These are phyloP conservation scores for Latrodectus hesperus DNA, from an alignment of 2,888 invertebrate genomes.

Conservation along the genomic window DNA sequence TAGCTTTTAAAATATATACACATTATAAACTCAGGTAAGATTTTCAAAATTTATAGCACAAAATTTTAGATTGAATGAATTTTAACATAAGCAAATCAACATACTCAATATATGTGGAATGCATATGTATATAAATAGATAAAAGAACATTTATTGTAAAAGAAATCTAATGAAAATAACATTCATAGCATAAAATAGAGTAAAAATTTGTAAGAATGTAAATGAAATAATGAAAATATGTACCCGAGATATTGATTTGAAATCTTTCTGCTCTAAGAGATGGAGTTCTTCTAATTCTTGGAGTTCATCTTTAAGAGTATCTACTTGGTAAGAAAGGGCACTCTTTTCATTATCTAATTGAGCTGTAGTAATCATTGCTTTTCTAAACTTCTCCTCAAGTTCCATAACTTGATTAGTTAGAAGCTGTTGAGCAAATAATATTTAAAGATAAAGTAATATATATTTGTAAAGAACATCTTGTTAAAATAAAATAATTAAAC, in stretches of 20 bases:
- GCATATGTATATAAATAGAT: no score
- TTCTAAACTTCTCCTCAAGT: slow-evolving; percentile 96
- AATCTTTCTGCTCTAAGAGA: slow-evolving; percentile 77
- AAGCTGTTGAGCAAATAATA: slow-evolving; percentile 26
- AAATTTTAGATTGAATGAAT: not conserved
- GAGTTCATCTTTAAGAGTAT: slow-evolving; percentile 90
- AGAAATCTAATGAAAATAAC: no score
- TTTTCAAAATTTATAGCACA: no score
- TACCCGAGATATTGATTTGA: slow-evolving; percentile 75
- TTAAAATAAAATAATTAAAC: slow-evolving; percentile 8
- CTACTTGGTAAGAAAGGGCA: slow-evolving; percentile 94
- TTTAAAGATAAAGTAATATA: not conserved
- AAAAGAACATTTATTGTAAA: no score
- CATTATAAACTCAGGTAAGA: no score
- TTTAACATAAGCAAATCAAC: not conserved
- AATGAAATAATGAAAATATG: slow-evolving; percentile 41
- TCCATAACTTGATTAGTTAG: slow-evolving; percentile 85
- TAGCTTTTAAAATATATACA: no score
- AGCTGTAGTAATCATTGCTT: slow-evolving; percentile 99
- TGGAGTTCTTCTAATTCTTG: slow-evolving; percentile 95
- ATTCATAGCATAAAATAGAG: no score
- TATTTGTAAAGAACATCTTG: not conserved
- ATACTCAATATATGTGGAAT: no score
- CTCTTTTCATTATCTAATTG: slow-evolving; percentile 99
- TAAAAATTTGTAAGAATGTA: not conserved